Conservation (phyloP, 1,140 invertebrate genomes). For the Drosophila mayri region DNA sequence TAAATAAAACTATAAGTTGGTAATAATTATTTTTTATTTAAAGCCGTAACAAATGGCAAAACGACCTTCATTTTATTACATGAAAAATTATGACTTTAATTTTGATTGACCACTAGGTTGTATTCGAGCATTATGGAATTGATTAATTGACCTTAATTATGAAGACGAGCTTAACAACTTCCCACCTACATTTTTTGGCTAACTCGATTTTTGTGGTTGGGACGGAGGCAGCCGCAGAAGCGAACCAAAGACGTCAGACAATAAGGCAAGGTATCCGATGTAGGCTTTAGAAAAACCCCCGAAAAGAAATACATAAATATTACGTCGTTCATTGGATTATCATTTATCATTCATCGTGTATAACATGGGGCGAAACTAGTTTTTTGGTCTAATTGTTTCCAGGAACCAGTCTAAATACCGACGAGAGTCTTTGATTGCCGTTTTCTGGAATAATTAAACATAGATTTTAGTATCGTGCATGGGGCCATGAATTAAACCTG, state of each 20-base stretch:
- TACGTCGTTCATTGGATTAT: constrained; percentile 4
- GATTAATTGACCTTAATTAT: constrained; percentile 17
- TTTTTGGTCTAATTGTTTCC: constrained; percentile 34
- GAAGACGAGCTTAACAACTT: constrained; percentile 12
- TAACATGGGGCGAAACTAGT: constrained; percentile 7
- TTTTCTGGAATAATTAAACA: constrained; percentile 14
- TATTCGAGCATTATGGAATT: background rate
- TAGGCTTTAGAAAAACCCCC: constrained; percentile 41
- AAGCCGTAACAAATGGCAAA: background rate
- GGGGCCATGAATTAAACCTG: background rate
- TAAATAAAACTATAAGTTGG: background rate
- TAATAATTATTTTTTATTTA: background rate
- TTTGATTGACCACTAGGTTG: background rate
- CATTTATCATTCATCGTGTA: constrained; percentile 24
- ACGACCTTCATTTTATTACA: constrained; percentile 6
- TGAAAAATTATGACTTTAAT: background rate
- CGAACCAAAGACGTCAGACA: constrained; percentile 9
- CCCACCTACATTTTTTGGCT: constrained; percentile 11
- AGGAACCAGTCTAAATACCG: constrained; percentile 21
- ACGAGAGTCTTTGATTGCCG: background rate
- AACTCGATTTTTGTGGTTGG: constrained; percentile 5
- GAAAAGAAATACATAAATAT: constrained; percentile 27
- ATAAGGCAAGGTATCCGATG: constrained; percentile 21
- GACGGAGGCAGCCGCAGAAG: constrained; percentile 5
- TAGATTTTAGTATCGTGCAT: constrained; percentile 12